phyloP scores from a whole-genome alignment of 1,140 invertebrate species.

The Neotoxoptera formosana region DNA sequence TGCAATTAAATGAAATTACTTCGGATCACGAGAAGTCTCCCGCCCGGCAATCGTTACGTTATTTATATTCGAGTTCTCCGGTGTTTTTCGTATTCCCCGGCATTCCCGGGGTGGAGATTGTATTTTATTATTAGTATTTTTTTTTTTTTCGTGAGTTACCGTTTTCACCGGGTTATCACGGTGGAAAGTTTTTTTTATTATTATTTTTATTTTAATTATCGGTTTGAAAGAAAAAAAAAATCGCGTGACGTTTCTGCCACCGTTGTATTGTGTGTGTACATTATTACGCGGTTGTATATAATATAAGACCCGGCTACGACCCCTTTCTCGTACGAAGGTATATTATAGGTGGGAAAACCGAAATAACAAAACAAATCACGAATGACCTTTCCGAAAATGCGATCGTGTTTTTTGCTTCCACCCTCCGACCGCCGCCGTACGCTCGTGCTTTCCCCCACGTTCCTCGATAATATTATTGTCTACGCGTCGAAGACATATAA shows the following conservation, averaged over 20 bases:
- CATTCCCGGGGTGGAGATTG: not conserved
- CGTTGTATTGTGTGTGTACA: not conserved
- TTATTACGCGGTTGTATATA: not conserved
- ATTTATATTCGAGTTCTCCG: slow-evolving; percentile 30
- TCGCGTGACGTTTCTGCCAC: slow-evolving; percentile 36
- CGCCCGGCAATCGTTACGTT: slow-evolving; percentile 31
- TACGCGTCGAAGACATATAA: not conserved
- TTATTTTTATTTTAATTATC: slow-evolving; percentile 53
- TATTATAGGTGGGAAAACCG: not conserved
- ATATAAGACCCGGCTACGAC: not conserved
- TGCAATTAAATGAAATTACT: slow-evolving; percentile 52
- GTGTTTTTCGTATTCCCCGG: slow-evolving; percentile 16
- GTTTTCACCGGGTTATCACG: not conserved
- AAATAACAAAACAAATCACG: slow-evolving; percentile 11
- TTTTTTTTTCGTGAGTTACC: slow-evolving; percentile 36
- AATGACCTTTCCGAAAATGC: slow-evolving; percentile 20
- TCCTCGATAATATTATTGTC: not conserved
- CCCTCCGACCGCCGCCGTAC: too few relatives aligned
- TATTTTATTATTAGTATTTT: slow-evolving; percentile 3
- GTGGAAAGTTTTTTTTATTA: slow-evolving; percentile 30
- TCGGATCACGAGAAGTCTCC: slow-evolving; percentile 44
- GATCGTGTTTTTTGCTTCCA: not conserved
- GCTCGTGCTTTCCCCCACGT: not conserved
- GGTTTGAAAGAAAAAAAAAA: slow-evolving; percentile 51
- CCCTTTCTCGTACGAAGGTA: not conserved